Base-by-base conservation (phyloP, 37 sponge, comb jelly and placozoan species). In the Amphimedon queenslandica region DNA sequence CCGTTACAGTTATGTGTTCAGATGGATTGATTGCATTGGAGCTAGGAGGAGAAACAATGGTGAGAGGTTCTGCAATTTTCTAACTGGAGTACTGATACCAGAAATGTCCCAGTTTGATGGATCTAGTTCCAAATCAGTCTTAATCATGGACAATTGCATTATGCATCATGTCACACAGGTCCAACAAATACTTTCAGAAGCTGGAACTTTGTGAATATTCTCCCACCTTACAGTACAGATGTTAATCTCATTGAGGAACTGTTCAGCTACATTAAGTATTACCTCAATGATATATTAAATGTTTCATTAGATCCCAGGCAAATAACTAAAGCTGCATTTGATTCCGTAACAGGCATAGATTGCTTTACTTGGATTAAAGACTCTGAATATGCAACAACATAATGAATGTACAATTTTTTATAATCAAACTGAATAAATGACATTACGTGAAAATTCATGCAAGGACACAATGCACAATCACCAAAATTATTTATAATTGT, bases 11-110 rank as follows among this genome's bases (percentile, higher is more conserved):
- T 4, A 70, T 80, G 4, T 47, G 37, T 18, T 32, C 66, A 30
- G 80, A 80, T 28, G 80, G 80, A 29, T 4, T 71, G 21, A 23
- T 80, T 32, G 72, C 39, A 64, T 65, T 42, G 61, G 80, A 80
- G 1, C 36, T 70, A 25, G 41, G 24, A 23, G 64, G 37, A 8
- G 80, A 66, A 63, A 32, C 73, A 42, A 80, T 80, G 80, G 80
- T 8, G 66, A 80, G 4, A 71, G 21, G 11, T 81, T 81, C 35
- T 2, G 64, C 34, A 74, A 81, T 32, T 81, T 81, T 65, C 57
- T 64, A 10, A 42, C 58, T 38, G 81, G 81, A 4, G 72, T n/a
- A 1, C 57, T 81, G 16, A 81, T 81, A 37, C 73, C 81, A 23
- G n/a, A 81, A 27, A 81, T 81, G 81, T 24, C 64, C 2, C 74